phyloP scores from a whole-genome alignment of 92 coral and sea anemone genomes.

The Meandrina meandrites region DNA sequence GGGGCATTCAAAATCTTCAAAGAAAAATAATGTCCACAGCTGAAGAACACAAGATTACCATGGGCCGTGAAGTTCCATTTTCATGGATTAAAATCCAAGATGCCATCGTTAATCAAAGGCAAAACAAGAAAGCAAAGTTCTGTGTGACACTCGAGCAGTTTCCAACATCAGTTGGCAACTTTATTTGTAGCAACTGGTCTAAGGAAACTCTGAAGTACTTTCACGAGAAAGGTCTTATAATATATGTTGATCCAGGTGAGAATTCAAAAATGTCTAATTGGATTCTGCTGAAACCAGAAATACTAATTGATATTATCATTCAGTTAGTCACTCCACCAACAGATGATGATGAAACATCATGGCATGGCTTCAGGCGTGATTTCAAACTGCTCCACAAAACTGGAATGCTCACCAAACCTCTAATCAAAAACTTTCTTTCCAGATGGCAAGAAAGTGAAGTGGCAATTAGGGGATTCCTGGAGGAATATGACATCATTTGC shows the following conservation, averaged over 20 bases:
- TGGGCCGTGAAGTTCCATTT: constrained; percentile 46
- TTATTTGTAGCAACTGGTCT: constrained; percentile 38
- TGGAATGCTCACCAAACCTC: constrained; percentile 55
- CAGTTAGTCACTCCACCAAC: constrained; percentile 35
- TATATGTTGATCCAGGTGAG: constrained; percentile 17
- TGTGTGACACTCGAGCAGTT: constrained; percentile 49
- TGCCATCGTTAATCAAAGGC: constrained; percentile 35
- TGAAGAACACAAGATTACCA: constrained; percentile 20
- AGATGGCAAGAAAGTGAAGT: constrained; percentile 25
- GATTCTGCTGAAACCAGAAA: constrained; percentile 57
- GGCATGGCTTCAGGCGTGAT: constrained; percentile 47
- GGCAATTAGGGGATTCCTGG: constrained; percentile 44
- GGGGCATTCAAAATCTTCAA: constrained; percentile 40
- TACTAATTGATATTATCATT: constrained; percentile 47
- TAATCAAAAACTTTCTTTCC: constrained; percentile 30
- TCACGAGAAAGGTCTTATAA: constrained; percentile 60
- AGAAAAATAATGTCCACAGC: constrained; percentile 31
- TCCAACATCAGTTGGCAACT: constrained; percentile 12
- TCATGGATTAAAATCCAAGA: constrained; percentile 76
- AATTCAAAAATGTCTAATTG: constrained; percentile 42
- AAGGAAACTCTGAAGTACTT: constrained; percentile 54
- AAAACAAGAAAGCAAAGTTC: constrained; percentile 24
- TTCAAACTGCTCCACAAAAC: constrained; percentile 38
- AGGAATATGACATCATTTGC: constrained; percentile 61
- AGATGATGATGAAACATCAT: constrained; percentile 4